Base-by-base conservation (phyloP, 2,888 invertebrate species). In the Nemurella pictetii region DNA sequence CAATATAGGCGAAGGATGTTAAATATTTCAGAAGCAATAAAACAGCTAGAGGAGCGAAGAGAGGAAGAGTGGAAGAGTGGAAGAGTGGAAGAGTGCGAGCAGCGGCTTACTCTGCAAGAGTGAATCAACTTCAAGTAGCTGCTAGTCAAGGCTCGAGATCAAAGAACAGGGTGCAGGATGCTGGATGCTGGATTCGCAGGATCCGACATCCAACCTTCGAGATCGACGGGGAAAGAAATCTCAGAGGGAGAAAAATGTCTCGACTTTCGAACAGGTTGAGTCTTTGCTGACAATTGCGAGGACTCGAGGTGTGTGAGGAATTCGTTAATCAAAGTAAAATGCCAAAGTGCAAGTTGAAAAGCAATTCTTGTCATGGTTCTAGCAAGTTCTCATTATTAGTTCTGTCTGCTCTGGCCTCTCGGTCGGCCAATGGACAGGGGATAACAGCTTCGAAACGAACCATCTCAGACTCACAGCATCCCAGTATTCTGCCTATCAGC, bases 1-100 rank as follows among this genome's bases (percentile, higher is more conserved):
- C 78, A 28, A 78, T n/a, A n/a, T 78, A 78, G 78, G 78, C n/a
- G 78, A 78, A 28, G 78, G 78, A 78, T 78, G 78, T 78, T 78
- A 78, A 78, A 78, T 78, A 78, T 78, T 78, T 78, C 28, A 78
- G 78, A 78, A 78, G 75, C 75, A 12, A 12, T n/a, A 75, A 5
- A 12, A 25, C 75, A 12, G 75, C 55, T 36, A 36, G 15, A 36
- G 28, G 78, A 78, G 26, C 78, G 28, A 78, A 78, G 78, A 78
- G 28, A 78, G 9, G 29, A 9, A 7, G 25, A 9, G 25, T 15
- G 74, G 12, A 15, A 74, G 25, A 12, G 74, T 5, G 25, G 25
- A n/a, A 5, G 74, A n/a, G n/a, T n/a, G n/a, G n/a, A n/a, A n/a
- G 36, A 36, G 36, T 9, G 36, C 7, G 36, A 36, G 36, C n/a